phyloP scores from a whole-genome alignment of 2,113 vertebrate species.

The Panthera tigris region DNA sequence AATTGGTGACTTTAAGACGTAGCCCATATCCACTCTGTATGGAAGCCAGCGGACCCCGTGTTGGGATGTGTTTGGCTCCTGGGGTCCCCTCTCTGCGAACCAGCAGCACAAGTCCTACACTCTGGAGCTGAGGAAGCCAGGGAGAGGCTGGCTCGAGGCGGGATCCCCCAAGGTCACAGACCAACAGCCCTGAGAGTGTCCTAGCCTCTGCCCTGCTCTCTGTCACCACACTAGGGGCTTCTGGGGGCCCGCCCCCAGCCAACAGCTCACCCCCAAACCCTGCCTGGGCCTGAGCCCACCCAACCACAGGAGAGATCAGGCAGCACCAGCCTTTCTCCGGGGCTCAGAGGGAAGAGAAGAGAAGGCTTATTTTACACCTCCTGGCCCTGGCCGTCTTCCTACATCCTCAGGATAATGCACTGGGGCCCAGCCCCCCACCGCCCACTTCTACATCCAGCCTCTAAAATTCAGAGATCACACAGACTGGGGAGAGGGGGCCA shows the following conservation, averaged over 20 bases:
- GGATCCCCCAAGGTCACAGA: background rate
- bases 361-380: background rate
- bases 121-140: background rate
- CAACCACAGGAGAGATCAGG: too few species aligned
- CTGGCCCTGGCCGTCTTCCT: fast-evolving
- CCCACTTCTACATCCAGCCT: background rate
- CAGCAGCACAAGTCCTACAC: fast-evolving
- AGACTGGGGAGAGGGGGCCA: too few species aligned
- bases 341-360: fast-evolving
- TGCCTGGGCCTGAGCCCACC: background rate
- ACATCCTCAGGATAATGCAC: too few species aligned
- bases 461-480: background rate
- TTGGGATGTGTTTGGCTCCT: fast-evolving
- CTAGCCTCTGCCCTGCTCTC: background rate
- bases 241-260: background rate
- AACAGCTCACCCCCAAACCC: background rate
- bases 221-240: background rate
- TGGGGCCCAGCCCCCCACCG: too few species aligned
- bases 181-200: background rate
- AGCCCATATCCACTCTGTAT: background rate
- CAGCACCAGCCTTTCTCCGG: fast-evolving
- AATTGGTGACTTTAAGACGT: background rate
- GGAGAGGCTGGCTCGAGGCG: background rate
- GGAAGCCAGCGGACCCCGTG: fast-evolving
- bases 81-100: background rate